Evolutionary conservation across 1,140 invertebrate genomes (phyloP).

Genomic region (Penaeus indicus): DNA sequence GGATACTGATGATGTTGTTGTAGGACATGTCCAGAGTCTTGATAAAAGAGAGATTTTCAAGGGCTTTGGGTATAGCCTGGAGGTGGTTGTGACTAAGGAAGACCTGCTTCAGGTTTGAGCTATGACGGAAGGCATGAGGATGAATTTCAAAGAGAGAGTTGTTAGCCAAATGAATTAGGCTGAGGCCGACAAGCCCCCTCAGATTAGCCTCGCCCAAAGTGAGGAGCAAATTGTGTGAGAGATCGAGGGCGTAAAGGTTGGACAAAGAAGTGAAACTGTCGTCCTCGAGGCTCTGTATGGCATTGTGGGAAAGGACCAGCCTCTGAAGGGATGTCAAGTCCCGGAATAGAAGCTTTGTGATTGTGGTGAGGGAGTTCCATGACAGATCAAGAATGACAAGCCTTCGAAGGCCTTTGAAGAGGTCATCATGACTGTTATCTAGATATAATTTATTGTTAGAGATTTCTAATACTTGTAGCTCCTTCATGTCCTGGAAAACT

Average conservation of each 20-base stretch:
- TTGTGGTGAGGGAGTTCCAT: constrained; percentile 86
- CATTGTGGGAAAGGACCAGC: constrained; percentile 87
- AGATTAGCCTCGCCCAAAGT: constrained; percentile 79
- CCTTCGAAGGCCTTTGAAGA: constrained; percentile 86
- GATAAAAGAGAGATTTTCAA: constrained; percentile 85
- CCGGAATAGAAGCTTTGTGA: constrained; percentile 86
- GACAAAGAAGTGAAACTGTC: constrained; percentile 89
- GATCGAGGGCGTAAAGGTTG: constrained; percentile 87
- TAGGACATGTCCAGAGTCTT: constrained; percentile 90
- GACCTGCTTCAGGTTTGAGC: constrained; percentile 85
- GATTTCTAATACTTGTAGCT: constrained; percentile 84
- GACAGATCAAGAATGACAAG: constrained; percentile 88
- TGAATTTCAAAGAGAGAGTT: constrained; percentile 85
- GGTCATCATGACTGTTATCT: constrained; percentile 81
- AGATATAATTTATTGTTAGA: constrained; percentile 86
- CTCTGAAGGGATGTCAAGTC: constrained; percentile 87
- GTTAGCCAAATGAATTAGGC: constrained; percentile 83
- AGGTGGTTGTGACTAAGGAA: constrained; percentile 88
- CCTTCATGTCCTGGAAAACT: constrained; percentile 80
- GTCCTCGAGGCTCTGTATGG: constrained; percentile 83
- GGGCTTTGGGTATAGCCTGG: constrained; percentile 82
- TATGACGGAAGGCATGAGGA: constrained; percentile 84
- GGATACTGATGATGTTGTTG: constrained; percentile 85
- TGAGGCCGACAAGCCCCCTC: constrained; percentile 81
- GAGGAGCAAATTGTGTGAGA: constrained; percentile 85